A percentile compares a stretch with the other conserved stretches of the same genome.
These are phyloP conservation scores for Eucidaris tribuloides DNA, from an alignment of 35 echinoderm and acorn worm genomes.

Conservation along the genomic window DNA sequence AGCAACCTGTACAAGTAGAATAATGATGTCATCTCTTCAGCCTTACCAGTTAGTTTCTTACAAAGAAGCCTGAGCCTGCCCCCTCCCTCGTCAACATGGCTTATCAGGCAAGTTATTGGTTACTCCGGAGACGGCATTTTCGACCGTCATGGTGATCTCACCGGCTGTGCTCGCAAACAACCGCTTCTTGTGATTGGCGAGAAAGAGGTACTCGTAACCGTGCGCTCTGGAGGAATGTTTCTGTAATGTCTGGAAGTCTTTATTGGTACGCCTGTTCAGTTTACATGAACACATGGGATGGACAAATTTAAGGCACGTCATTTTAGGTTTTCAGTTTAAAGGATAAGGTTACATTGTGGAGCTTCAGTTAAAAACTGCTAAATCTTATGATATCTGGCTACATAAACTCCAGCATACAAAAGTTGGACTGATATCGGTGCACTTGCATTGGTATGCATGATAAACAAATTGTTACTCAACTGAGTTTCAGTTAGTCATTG, in stretches of 20 bases:
- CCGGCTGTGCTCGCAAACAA: conserved; percentile 73
- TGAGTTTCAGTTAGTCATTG: too few species aligned
- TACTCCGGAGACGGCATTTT: conserved; percentile 69
- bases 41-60: conserved; percentile 87
- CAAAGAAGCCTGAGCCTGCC: conserved; percentile 61
- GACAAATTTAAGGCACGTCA: background rate
- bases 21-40: too few species aligned
- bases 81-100: conserved; percentile 70
- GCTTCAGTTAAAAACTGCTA: too few species aligned
- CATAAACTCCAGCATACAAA: too few species aligned
- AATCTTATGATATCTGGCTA: too few species aligned
- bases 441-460: too few species aligned
- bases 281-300: background rate
- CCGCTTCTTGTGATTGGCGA: conserved; percentile 73
- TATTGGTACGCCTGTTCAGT: conserved; percentile 57
- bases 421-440: too few species aligned
- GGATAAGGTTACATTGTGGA: too few species aligned
- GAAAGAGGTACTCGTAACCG: conserved; percentile 73
- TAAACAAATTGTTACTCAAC: too few species aligned
- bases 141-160: conserved; percentile 48
- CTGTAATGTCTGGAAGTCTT: conserved; percentile 76
- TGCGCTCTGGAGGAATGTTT: conserved; percentile 82
- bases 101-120: conserved; percentile 82
- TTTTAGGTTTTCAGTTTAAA: too few species aligned
- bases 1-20: too few species aligned